Base-by-base conservation (phyloP, 2,797 vertebrate genomes). In the Choloepus didactylus region DNA sequence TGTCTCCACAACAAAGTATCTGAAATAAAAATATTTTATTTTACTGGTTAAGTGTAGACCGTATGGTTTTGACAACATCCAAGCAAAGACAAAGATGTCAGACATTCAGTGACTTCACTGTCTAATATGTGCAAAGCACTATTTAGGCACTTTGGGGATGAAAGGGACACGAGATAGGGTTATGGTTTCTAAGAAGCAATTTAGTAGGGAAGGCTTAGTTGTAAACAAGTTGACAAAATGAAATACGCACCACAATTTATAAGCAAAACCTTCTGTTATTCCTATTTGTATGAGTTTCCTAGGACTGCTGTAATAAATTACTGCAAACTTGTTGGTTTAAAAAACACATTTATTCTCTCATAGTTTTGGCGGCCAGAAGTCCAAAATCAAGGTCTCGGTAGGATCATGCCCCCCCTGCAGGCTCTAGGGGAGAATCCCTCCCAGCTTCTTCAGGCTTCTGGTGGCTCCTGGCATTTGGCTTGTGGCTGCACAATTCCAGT, bases 1-100 rank as follows among this genome's bases (percentile, higher is more conserved):
- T 89, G 4, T 77, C 9, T 87, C 56, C 51, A 29, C 79, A 51
- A 29, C 5, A 73, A 62, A 69, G 12, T 51, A 79, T 11, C 11
- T 79, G 46, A 70, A 82, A 56, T 77, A 81, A 75, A 91, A 81
- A 64, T 60, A 18, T n/a, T 62, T 91, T 95, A n/a, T 44, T 95
- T 92, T 79, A 46, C 25, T 89, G 69, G 16, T 86, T 86, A 72
- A 82, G n/a, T 8, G 23, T 77, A 49, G 29, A n/a, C 72, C 14
- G 21, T 9, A 77, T 72, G 21, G 8, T 92, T 86, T 96, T 75
- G 21, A 31, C 25, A 14, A 77, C 73, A 51, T 46, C 15, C 10
- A 69, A 66, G 19, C 16, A 66, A 19, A 12, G 21, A 15, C 49
- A 79, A 82, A 41, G 1, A 6, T 83, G 5, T 87, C 59, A 83